A percentile compares a stretch with the other conserved stretches of the same genome.
These are phyloP conservation scores for Lucilia sericata DNA, from an alignment of 1,140 invertebrate genomes.

Conservation along the genomic window DNA sequence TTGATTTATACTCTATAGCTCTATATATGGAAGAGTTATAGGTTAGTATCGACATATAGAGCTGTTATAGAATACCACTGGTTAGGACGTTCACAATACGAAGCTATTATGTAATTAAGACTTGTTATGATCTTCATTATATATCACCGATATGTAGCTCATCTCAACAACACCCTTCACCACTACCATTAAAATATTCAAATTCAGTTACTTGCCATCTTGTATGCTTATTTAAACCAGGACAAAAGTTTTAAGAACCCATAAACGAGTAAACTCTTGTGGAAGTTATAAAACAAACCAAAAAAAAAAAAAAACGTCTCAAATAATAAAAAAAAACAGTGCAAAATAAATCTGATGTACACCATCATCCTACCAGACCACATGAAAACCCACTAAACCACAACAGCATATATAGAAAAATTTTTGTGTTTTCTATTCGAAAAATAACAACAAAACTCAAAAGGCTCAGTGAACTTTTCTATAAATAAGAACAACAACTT, in stretches of 20 bases:
- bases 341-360: background rate
- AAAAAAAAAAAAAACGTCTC: background rate
- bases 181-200: background rate
- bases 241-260: conserved; percentile 23
- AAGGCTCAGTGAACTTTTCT: conserved; percentile 28
- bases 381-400: background rate
- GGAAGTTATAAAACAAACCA: background rate
- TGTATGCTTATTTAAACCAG: conserved; percentile 7
- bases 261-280: conserved; percentile 16
- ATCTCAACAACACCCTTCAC: background rate
- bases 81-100: too few relatives aligned
- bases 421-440: background rate
- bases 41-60: too few relatives aligned
- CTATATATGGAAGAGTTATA: too few relatives aligned
- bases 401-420: background rate
- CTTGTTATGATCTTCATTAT: background rate
- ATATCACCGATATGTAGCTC: background rate
- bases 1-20: too few relatives aligned
- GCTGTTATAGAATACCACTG: too few relatives aligned
- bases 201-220: background rate
- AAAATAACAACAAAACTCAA: conserved; percentile 15
- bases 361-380: background rate
- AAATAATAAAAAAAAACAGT: background rate
- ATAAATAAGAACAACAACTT: conserved; percentile 15
- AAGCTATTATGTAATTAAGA: too few relatives aligned